Base-by-base conservation (phyloP, 35 echinoderm and acorn worm species). In the Apostichopus parvimensis region DNA sequence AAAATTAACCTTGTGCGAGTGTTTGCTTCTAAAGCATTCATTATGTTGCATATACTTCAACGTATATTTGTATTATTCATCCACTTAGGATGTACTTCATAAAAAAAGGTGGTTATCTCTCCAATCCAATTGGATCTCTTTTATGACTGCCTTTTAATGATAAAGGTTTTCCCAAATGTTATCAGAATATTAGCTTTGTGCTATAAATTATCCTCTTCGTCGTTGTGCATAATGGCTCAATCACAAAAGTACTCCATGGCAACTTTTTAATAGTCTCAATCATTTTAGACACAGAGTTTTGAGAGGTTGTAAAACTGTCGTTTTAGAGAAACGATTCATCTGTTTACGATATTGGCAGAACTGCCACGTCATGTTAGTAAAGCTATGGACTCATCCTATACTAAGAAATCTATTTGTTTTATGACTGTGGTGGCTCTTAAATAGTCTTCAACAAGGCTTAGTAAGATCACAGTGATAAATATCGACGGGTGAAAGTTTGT, bases 261-360 rank as follows among this genome's bases (percentile, higher is more conserved):
- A 8, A 12, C 17, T 75, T 75, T 84, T 84, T 60, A 84, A 84
- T 84, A 58, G 81, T 21, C 57, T 15, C 55, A 84, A 84, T 1
- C 53, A n/a, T 84, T 84, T 45, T 53, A 84, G 20, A 84, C 54
- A 15, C 17, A 5, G 13, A 80, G 34, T 25, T 80, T 59, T 5
- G 4, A 9, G 56, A 56, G 55, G 81, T 59, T 59, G 17, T 84
- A 84, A 84, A 84, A 59, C 55, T 59, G 81, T 84, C 81, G 21
- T 84, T 84, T 84, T 22, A 54, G 21, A 15, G 17, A 52, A n/a
- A n/a, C 6, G 54, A 58, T 84, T 84, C 20, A 59, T 84, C 58
- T 54, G 81, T 58, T 84, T 58, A 84, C 53, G 81, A 84, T 84
- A 58, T 84, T 60, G 55, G 23, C 81, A 20, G 17, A 59, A 84